Percentiles rank a stretch among this genome's conserved stretches.
Conservation (phyloP, 2,797 vertebrate genomes). For the Lophius americanus region DNA sequence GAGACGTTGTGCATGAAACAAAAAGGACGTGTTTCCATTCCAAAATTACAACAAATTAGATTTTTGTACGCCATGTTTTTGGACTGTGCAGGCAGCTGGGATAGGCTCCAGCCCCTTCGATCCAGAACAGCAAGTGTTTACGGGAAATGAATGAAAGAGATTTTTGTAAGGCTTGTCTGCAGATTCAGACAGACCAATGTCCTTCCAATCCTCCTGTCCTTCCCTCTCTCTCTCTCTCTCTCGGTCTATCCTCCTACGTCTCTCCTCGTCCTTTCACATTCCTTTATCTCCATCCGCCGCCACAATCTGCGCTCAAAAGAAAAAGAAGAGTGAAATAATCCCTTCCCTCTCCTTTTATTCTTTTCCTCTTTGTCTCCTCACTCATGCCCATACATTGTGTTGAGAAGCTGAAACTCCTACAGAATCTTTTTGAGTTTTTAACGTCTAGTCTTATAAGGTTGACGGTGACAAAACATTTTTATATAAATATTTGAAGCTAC, state of each 20-base stretch:
- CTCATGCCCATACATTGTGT: constrained; percentile 30
- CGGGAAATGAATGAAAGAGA: too few relatives aligned
- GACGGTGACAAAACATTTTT: too few relatives aligned
- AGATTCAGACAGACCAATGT: neutral
- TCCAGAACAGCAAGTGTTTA: too few relatives aligned
- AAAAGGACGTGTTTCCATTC: constrained; percentile 59
- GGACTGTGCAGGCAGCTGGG: too few relatives aligned
- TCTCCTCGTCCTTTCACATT: constrained; percentile 26
- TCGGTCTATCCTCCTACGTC: constrained; percentile 21
- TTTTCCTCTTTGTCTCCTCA: constrained; percentile 15
- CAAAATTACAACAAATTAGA: constrained; percentile 52
- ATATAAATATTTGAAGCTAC: too few relatives aligned
- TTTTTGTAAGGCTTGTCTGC: too few relatives aligned
- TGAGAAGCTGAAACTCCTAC: constrained; percentile 19
- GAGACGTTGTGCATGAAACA: neutral
- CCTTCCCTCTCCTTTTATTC: neutral
- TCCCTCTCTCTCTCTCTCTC: constrained; percentile 22
- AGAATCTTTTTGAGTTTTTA: neutral
- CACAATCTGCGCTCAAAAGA: constrained; percentile 16
- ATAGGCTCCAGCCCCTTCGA: too few relatives aligned
- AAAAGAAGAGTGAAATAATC: constrained; percentile 37
- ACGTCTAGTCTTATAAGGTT: too few relatives aligned
- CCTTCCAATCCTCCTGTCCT: constrained; percentile 21
- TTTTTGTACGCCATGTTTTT: constrained; percentile 24
- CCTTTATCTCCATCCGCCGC: constrained; percentile 24